A percentile compares a stretch with the other conserved stretches of the same genome.
phyloP scores from a whole-genome alignment of 1,140 invertebrate species.

The Portunus trituberculatus region DNA sequence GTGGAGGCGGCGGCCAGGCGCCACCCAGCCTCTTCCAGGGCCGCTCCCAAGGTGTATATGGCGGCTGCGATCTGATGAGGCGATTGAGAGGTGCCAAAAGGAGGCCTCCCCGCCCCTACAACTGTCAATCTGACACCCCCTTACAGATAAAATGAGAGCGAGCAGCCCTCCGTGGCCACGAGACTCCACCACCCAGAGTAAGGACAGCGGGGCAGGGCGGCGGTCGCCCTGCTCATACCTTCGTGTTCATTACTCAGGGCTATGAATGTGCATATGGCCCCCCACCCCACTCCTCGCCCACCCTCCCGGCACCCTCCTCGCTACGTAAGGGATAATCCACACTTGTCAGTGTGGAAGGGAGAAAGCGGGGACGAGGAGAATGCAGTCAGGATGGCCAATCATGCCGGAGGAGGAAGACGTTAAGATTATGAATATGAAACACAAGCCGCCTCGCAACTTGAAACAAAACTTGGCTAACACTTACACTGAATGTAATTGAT shows the following conservation, averaged over 20 bases:
- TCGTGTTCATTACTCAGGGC: slow-evolving; percentile 2
- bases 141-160: background rate
- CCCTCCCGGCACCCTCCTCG: background rate
- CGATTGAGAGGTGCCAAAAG: background rate
- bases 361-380: background rate
- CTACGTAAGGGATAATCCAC: slow-evolving; percentile 11
- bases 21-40: background rate
- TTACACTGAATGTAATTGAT: background rate
- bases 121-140: background rate
- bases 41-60: slow-evolving; percentile 10
- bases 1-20: background rate
- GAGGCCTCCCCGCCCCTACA: slow-evolving; percentile 32
- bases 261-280: background rate
- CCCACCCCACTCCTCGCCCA: background rate
- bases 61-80: background rate
- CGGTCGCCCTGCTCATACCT: background rate
- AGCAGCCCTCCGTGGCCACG: background rate
- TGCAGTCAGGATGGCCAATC: background rate
- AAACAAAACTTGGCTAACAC: background rate
- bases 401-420: background rate
- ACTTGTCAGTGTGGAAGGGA: slow-evolving; percentile 20
- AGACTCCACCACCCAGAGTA: background rate
- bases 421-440: background rate
- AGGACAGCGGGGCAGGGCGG: background rate
- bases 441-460: background rate